A percentile compares a stretch with the other conserved stretches of the same genome.
Evolutionary conservation across 2,888 invertebrate genomes (phyloP).

Genomic region (Volucella bombylans): DNA sequence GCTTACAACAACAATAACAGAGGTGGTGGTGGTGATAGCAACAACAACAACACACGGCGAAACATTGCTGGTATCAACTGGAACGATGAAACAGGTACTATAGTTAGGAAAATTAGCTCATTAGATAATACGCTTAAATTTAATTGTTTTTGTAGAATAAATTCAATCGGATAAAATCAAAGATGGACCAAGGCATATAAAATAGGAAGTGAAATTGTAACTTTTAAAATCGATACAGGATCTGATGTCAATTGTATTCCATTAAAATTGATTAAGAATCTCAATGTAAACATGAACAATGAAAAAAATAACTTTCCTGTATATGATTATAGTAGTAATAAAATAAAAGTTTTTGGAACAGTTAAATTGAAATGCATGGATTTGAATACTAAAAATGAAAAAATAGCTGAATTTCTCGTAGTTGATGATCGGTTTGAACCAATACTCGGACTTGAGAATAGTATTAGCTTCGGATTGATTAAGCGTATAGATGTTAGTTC

Average conservation of each 20-base stretch:
- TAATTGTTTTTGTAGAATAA: slow-evolving; percentile 5
- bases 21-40: no score
- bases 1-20: not conserved
- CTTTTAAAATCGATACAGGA: slow-evolving; percentile 78
- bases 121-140: slow-evolving; percentile 9
- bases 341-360: slow-evolving; percentile 79
- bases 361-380: slow-evolving; percentile 77
- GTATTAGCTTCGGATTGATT: slow-evolving; percentile 16
- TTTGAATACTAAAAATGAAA: slow-evolving; percentile 67
- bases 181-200: no score
- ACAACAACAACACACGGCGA: no score
- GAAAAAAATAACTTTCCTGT: slow-evolving; percentile 72
- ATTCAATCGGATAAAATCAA: not conserved
- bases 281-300: slow-evolving; percentile 73
- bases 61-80: no score
- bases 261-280: no score
- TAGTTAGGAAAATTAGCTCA: slow-evolving; percentile 7
- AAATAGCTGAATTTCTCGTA: not conserved
- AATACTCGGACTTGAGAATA: slow-evolving; percentile 16
- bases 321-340: slow-evolving; percentile 76
- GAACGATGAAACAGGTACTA: not conserved
- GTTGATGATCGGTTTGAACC: slow-evolving; percentile 20
- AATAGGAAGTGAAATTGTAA: slow-evolving; percentile 34
- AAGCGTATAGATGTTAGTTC: slow-evolving; percentile 7
- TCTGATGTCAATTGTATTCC: slow-evolving; percentile 65